Conservation (phyloP, 2,888 invertebrate genomes). For the Augiades crinisus region DNA sequence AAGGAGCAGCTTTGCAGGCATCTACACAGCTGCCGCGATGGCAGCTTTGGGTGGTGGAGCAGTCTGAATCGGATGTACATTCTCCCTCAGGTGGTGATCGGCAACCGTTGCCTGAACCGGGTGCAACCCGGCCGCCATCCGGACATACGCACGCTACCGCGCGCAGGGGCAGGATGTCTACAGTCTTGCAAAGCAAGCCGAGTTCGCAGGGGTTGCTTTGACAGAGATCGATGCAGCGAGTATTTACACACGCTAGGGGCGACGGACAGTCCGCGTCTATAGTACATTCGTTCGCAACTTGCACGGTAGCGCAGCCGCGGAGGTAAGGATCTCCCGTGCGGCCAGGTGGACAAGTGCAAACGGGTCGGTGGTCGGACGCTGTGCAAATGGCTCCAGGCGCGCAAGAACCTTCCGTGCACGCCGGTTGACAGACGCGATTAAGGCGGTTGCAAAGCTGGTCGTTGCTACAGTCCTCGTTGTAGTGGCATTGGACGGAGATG, state of each 20-base stretch:
- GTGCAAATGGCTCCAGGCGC: conserved; percentile 89
- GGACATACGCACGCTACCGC: conserved; percentile 94
- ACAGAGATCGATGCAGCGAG: conserved; percentile 90
- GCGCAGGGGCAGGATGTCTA: conserved; percentile 89
- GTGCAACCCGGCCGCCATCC: conserved; percentile 88
- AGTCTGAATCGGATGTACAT: conserved; percentile 88
- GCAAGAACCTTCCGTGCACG: conserved; percentile 91
- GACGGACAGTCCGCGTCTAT: conserved; percentile 89
- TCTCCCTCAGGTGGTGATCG: conserved; percentile 81
- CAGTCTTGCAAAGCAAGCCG: conserved; percentile 89
- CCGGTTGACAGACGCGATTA: conserved; percentile 90
- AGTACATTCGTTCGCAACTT: conserved; percentile 83
- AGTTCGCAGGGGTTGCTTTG: conserved; percentile 86
- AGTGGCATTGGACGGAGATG: conserved; percentile 91
- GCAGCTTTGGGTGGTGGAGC: conserved; percentile 87
- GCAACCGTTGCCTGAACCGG: conserved; percentile 88
- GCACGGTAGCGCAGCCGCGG: conserved; percentile 64
- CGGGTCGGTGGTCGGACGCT: conserved; percentile 88
- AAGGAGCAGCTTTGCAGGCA: conserved; percentile 88
- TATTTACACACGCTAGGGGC: conserved; percentile 88
- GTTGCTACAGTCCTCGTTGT: conserved; percentile 93
- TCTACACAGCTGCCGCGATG: conserved; percentile 88
- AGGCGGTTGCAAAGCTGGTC: conserved; percentile 92
- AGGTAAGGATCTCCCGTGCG: conserved; percentile 90
- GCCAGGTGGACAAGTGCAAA: conserved; percentile 88